These are phyloP conservation scores for Sus cebifrons DNA, from an alignment of 2,797 vertebrate species.

Conservation along the genomic window DNA sequence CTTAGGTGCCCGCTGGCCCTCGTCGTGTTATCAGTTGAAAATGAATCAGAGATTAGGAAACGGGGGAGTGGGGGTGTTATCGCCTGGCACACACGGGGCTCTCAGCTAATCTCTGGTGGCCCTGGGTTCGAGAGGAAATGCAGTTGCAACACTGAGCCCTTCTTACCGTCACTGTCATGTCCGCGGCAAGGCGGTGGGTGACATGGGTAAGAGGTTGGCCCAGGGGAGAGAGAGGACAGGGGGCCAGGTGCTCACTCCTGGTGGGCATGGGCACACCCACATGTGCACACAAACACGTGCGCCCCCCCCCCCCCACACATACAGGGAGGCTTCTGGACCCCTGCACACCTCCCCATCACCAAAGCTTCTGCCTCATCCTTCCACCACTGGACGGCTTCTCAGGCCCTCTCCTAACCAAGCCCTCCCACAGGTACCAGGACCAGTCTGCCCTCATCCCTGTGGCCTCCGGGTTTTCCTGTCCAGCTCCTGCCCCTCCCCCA, in stretches of 20 bases:
- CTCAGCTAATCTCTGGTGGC: conserved; percentile 89
- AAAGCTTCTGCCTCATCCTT: neutral
- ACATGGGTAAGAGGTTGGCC: neutral
- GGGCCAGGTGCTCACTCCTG: neutral
- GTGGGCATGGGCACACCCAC: neutral
- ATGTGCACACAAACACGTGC: too few relatives aligned
- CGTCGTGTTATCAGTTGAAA: conserved; percentile 87
- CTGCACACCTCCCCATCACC: neutral
- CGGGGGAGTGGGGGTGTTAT: conserved; percentile 84
- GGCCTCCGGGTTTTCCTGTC: neutral
- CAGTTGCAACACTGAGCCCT: conserved; percentile 86
- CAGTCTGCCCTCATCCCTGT: accelerated
- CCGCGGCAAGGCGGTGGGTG: neutral
- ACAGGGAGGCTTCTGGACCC: too few relatives aligned
- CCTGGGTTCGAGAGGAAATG: conserved; percentile 88
- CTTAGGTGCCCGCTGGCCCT: conserved; percentile 71
- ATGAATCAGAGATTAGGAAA: conserved; percentile 90
- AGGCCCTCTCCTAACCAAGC: neutral
- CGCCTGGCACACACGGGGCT: conserved; percentile 81
- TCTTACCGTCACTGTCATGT: conserved; percentile 86
- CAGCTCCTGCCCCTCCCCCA: neutral
- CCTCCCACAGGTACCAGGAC: neutral
- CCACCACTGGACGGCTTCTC: neutral
- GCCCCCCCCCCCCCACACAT: accelerated
- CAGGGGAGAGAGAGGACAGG: neutral